Percentiles rank a stretch among this genome's conserved stretches.
These are phyloP conservation scores for Nasonovia ribisnigri DNA, from an alignment of 2,888 invertebrate species.

Conservation along the genomic window DNA sequence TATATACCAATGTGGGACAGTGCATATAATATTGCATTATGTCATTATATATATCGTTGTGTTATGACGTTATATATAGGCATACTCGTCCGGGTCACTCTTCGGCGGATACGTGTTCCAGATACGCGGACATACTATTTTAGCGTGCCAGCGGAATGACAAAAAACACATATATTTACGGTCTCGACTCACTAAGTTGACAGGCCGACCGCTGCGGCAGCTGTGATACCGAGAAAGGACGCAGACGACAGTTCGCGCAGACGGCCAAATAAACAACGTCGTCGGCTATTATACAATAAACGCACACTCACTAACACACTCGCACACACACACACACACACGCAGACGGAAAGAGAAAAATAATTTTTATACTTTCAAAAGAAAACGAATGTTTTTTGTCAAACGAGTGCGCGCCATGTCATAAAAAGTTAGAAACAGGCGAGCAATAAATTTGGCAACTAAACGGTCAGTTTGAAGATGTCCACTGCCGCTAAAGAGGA, in stretches of 20 bases:
- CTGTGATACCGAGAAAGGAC: background rate
- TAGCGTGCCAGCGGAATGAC: background rate
- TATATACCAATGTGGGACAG: too few species aligned
- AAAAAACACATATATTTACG: constrained; percentile 32
- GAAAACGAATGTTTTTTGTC: constrained; percentile 57
- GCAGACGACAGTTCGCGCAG: constrained; percentile 19
- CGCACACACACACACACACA: background rate
- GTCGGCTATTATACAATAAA: constrained; percentile 16
- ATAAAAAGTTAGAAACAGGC: constrained; percentile 44
- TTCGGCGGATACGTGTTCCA: background rate
- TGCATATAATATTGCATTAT: background rate
- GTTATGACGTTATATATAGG: background rate
- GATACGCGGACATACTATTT: background rate
- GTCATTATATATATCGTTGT: background rate
- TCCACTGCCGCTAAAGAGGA: background rate
- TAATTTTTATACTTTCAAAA: constrained; percentile 23
- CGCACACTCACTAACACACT: background rate
- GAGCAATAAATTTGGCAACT: constrained; percentile 30
- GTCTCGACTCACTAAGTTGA: constrained; percentile 27
- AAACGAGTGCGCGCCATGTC: constrained; percentile 6
- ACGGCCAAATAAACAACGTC: constrained; percentile 24
- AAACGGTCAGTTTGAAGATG: constrained; percentile 45
- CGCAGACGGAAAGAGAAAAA: background rate
- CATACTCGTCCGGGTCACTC: background rate
- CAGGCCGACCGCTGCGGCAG: background rate